phyloP scores from a whole-genome alignment of 1,140 invertebrate genomes.

The Teleopsis dalmanni region DNA sequence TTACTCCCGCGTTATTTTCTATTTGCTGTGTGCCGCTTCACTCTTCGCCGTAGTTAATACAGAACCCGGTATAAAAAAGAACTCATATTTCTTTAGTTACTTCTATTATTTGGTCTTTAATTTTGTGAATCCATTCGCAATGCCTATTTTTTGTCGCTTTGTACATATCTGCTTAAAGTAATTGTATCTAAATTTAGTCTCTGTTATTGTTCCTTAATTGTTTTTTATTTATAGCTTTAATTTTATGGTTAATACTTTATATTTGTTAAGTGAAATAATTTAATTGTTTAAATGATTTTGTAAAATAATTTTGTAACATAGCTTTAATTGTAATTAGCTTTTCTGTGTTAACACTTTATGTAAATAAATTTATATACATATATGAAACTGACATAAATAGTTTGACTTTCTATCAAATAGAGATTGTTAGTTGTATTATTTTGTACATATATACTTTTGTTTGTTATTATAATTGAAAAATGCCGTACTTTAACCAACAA shows the following conservation, averaged over 20 bases:
- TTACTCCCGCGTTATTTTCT: constrained; percentile 36
- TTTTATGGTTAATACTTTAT: not conserved
- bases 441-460: too few species aligned
- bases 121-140: constrained; percentile 40
- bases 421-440: too few species aligned
- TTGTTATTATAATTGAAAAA: too few species aligned
- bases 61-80: constrained; percentile 35
- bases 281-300: not conserved
- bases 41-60: constrained; percentile 34
- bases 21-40: constrained; percentile 33
- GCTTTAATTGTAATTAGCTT: not conserved
- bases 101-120: constrained; percentile 39
- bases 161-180: constrained; percentile 31
- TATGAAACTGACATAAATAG: too few species aligned
- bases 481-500: too few species aligned
- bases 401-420: too few species aligned
- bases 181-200: not conserved
- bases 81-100: constrained; percentile 40
- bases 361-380: not conserved
- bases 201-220: not conserved
- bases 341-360: not conserved
- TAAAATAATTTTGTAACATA: not conserved
- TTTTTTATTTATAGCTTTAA: not conserved
- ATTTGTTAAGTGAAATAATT: not conserved
- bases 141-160: constrained; percentile 39